Base-by-base conservation (phyloP, 2,113 vertebrate genomes). In the Montifringilla adamsi region DNA sequence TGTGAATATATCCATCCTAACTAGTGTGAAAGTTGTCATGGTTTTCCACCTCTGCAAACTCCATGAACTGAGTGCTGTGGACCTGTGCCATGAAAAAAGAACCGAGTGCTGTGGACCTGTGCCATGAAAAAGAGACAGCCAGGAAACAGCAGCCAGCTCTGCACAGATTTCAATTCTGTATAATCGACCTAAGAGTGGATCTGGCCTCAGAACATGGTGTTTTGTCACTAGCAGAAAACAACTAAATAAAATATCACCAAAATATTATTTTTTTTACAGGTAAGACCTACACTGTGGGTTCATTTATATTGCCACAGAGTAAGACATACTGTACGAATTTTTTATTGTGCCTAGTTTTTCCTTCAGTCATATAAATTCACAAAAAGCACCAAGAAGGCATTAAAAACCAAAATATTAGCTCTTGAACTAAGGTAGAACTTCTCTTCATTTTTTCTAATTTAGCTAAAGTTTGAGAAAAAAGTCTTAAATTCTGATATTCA, bases 41-140 rank as follows among this genome's bases (percentile, higher is more conserved):
- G 82, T 98, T 98, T 89, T 98, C 98, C 66, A 98, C 93, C 63
- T 98, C 98, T 1, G 97, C 95, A 91, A 97, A 98, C 73, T 98
- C 98, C 97, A 98, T 97, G 84, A 98, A 98, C 15, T 97, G 96
- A 19, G 96, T 5, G 9, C 95, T 95, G 9, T 96, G 97, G 46
- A 98, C 95, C 98, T 98, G 55, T 11, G 75, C 58, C 33, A 7
- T 76, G 80, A 77, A 47, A 94, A 89, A 41, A 41, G 41, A 41
- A 41, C 41, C 14, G 41, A 41, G 41, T 41, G 41, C 95, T 95
- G 9, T 96, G 97, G 44, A 98, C 95, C 98, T 98, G 60, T 10
- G 76, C 56, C n/a, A 7, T 75, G 81, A 79, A 44, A 94, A 90
- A 90, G 60, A 76, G 28, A 94, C 85, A 91, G 24, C 59, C 50